A percentile compares a stretch with the other conserved stretches of the same genome.
phyloP scores from a whole-genome alignment of 2,888 invertebrate genomes.

The Eilema caniola region DNA sequence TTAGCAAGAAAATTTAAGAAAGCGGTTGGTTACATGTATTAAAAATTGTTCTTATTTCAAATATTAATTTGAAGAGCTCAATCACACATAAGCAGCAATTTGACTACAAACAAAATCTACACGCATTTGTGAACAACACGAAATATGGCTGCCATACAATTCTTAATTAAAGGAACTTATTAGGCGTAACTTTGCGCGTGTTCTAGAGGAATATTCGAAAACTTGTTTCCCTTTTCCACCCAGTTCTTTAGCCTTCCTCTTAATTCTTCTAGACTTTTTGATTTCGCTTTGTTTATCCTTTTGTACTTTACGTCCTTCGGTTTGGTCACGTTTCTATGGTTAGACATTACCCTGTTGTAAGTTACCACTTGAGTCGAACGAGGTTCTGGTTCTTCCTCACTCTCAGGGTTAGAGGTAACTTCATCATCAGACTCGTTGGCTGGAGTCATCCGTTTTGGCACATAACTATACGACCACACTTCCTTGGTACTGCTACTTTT shows the following conservation, averaged over 20 bases:
- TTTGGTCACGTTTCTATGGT: constrained; percentile 95
- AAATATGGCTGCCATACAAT: constrained; percentile 28
- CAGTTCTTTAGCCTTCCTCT: constrained; percentile 94
- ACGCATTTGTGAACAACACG: constrained; percentile 17
- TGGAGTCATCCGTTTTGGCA: constrained; percentile 83
- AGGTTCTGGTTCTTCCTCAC: constrained; percentile 77
- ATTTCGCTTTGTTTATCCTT: constrained; percentile 96
- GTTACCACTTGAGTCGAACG: constrained; percentile 89
- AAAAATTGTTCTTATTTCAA: constrained; percentile 8
- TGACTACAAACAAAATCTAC: constrained; percentile 8
- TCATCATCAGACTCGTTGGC: constrained; percentile 80
- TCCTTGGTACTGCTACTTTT: constrained; percentile 66
- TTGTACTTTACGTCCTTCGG: constrained; percentile 97
- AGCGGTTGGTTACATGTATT: constrained; percentile 6
- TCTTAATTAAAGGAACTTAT: constrained; percentile 73
- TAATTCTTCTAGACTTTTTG: constrained; percentile 94
- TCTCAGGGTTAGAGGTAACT: constrained; percentile 76
- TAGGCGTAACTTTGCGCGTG: constrained; percentile 89
- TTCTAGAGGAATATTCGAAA: constrained; percentile 89
- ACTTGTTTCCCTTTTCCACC: constrained; percentile 93
- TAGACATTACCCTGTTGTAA: constrained; percentile 95
- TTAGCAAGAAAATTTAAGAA: background rate
- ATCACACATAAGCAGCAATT: constrained; percentile 8
- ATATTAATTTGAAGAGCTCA: background rate
- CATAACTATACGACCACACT: constrained; percentile 83